Conservation (phyloP, 2,888 invertebrate genomes). For the Chloromyia formosa region DNA sequence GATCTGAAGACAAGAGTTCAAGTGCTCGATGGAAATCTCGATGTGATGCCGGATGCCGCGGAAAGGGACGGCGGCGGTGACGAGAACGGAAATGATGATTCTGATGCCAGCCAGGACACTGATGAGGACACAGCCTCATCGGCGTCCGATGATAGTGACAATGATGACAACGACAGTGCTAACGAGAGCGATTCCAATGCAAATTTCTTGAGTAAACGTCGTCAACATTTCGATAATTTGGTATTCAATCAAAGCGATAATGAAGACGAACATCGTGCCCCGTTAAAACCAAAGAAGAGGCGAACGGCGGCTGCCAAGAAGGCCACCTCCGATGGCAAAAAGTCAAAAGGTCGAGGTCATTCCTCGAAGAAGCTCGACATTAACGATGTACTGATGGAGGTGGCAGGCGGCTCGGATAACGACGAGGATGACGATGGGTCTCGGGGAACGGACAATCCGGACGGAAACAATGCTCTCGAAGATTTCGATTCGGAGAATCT, state of each 20-base stretch:
- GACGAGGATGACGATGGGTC: constrained; percentile 36
- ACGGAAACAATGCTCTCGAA: constrained; percentile 55
- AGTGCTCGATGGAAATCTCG: constrained; percentile 58
- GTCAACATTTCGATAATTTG: constrained; percentile 58
- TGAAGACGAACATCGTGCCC: constrained; percentile 57
- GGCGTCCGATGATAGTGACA: constrained; percentile 43
- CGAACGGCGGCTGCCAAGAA: constrained; percentile 41
- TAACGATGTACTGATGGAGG: constrained; percentile 43
- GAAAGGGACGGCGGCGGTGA: constrained; percentile 52
- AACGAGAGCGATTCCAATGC: constrained; percentile 55
- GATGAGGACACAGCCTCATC: constrained; percentile 32
- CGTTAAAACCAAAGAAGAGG: constrained; percentile 45
- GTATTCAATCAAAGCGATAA: constrained; percentile 63
- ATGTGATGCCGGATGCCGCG: constrained; percentile 34
- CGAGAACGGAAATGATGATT: constrained; percentile 13
- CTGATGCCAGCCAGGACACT: constrained; percentile 46
- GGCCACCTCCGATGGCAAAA: neutral
- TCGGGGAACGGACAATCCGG: constrained; percentile 51
- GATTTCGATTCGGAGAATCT: constrained; percentile 63
- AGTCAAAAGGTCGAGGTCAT: constrained; percentile 38
- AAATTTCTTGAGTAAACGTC: constrained; percentile 55
- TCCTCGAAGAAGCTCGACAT: constrained; percentile 45
- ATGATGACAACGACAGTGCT: constrained; percentile 58
- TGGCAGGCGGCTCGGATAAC: neutral
- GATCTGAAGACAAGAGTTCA: constrained; percentile 63